These are phyloP conservation scores for Patiria miniata DNA, from an alignment of 35 echinoderm and acorn worm species.

Conservation along the genomic window DNA sequence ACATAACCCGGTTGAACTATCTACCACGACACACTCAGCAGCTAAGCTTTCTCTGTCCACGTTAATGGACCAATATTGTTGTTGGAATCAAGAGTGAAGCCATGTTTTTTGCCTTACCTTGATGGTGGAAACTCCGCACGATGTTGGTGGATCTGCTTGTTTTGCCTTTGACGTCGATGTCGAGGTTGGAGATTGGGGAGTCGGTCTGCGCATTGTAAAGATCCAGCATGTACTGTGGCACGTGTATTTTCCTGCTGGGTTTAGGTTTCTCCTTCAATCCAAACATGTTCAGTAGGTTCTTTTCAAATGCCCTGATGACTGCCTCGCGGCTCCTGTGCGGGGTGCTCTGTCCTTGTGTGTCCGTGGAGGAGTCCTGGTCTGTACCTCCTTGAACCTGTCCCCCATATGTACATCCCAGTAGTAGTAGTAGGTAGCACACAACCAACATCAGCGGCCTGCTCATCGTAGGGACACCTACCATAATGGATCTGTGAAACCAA, in stretches of 20 bases:
- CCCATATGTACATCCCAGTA: conserved; percentile 9
- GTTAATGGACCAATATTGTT: conserved; percentile 27
- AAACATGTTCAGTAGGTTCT: conserved; percentile 91
- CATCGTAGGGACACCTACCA: conserved; percentile 45
- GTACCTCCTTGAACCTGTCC: not conserved
- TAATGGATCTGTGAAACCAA: conserved; percentile 50
- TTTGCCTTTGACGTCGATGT: conserved; percentile 73
- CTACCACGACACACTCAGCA: not conserved
- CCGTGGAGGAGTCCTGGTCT: not conserved
- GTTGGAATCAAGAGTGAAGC: conserved; percentile 4
- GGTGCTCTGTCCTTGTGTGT: not conserved
- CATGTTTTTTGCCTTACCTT: conserved; percentile 62
- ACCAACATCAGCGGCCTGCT: conserved; percentile 42
- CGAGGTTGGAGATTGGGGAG: conserved; percentile 45
- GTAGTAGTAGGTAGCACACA: conserved; percentile 34
- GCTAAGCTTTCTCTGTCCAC: conserved; percentile 3
- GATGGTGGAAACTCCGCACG: conserved; percentile 84
- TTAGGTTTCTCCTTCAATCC: conserved; percentile 84
- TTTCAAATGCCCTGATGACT: conserved; percentile 86
- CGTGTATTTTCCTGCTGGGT: conserved; percentile 55
- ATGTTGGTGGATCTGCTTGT: conserved; percentile 77
- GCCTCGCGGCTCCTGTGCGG: conserved; percentile 48
- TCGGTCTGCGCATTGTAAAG: conserved; percentile 79
- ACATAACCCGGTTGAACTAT: conserved; percentile 22
- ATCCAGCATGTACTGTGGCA: conserved; percentile 98